Conservation (phyloP, 2,888 invertebrate genomes). For the Ypsolopha scabrella region DNA sequence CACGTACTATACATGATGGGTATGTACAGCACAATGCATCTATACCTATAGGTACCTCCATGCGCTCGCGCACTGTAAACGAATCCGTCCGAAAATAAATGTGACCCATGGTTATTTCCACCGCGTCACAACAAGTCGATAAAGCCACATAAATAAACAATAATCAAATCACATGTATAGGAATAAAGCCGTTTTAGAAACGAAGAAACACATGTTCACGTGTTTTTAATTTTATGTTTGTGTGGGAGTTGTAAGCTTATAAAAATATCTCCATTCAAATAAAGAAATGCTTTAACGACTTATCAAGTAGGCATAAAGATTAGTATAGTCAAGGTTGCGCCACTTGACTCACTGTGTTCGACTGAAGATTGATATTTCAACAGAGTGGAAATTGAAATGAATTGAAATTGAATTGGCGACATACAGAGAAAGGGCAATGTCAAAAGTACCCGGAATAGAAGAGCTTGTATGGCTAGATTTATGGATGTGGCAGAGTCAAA, state of each 20-base stretch:
- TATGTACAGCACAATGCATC: neutral
- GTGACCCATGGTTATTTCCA: constrained; percentile 43
- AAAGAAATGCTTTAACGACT: neutral
- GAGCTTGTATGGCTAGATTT: too few relatives aligned
- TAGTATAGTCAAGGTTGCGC: neutral
- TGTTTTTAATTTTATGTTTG: neutral
- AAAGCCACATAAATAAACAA: constrained; percentile 30
- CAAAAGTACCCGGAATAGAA: too few relatives aligned
- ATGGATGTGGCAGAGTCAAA: too few relatives aligned
- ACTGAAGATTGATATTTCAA: too few relatives aligned
- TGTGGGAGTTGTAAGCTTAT: neutral
- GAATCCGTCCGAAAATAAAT: constrained; percentile 41
- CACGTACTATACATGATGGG: too few relatives aligned
- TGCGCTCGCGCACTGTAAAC: neutral
- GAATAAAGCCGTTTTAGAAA: too few relatives aligned
- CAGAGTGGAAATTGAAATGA: too few relatives aligned
- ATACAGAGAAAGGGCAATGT: too few relatives aligned
- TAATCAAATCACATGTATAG: too few relatives aligned
- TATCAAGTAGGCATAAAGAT: neutral
- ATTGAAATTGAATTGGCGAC: too few relatives aligned
- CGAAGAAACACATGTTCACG: neutral
- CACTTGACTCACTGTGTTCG: neutral
- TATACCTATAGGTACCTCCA: neutral
- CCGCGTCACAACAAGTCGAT: constrained; percentile 35
- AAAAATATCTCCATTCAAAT: constrained; percentile 1